Evolutionary conservation across 2,113 vertebrate species (phyloP), one percentile per base, ranked within the genome.

Genomic region (Uria lomvia): DNA sequence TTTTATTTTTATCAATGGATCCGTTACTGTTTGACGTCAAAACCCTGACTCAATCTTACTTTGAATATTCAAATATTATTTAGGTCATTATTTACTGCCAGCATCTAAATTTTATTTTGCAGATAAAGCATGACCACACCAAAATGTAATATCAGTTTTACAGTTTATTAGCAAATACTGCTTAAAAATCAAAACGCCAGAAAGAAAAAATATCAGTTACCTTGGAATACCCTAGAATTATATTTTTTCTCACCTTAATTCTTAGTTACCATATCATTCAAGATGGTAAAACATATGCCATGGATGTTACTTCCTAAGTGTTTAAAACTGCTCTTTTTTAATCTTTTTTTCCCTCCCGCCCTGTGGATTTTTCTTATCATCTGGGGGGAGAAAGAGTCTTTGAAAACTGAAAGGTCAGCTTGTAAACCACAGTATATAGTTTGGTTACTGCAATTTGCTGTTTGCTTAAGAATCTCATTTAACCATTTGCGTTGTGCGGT

Each of bases 271-370:
- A 2, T 42, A 34, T 42, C 7, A 2, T 70, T 76, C 32, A 77
- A 36, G 14, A 22, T 18, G 20, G 4, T 42, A 76, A 82, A 89
- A 65, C 36, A 52, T 18, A 2, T 76, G 15, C 1, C 32, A 60
- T 16, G 24, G 62, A 26, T 76, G 14, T 6, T 53, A 27, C 40
- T 43, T 72, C 29, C 7, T 36, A 14, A 66, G 7, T 34, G 11
- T 67, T 76, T 79, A 55, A 81, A 80, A 8, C 4, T 2, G 15
- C 3, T 24, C 12, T 43, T 30, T 27, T 45, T 32, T 2, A 30
- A n/a, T 14, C 4, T 21, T 6, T 16, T 36, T 21, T 26, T 18
- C 2, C 3, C 2, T 1, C 1, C 3, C 2, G 4, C 6, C 2
- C 2, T 27, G 4, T 14, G 15, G 23, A 26, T 63, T 65, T 79